Evolutionary conservation across 2,888 invertebrate species (phyloP), one percentile per base, ranked within the genome.

Genomic region (Odontocerum albicorne): DNA sequence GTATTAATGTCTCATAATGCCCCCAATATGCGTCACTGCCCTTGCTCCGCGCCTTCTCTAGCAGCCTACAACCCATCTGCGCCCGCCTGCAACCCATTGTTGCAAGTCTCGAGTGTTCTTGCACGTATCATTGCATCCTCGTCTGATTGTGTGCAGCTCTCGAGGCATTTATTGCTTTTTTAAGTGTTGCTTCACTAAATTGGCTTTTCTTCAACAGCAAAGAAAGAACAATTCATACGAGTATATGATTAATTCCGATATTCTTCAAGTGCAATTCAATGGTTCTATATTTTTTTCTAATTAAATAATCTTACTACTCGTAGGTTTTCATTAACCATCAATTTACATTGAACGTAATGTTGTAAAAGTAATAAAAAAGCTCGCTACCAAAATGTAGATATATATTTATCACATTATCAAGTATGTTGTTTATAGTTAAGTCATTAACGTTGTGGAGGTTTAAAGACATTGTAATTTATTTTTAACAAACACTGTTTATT

Each of bases 101-200:
- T n/a, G 19, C 8, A 32, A 44, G 31, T 44, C 44, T 56, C 47
- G 53, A 57, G 57, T 52, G 49, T 57, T 57, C 57, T 57, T 57
- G 45, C 57, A 45, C 57, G 53, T 43, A 57, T 57, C 44, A 57
- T 57, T 54, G 49, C 57, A 40, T 47, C 45, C 49, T 45, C 31
- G 40, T 44, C 47, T 36, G 35, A 52, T 43, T 50, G 50, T 35
- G 27, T 10, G 10, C 10, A 27, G 17, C 16, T 12, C 19, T 31
- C n/a, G 32, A 27, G 13, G 15, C n/a, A 17, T 42, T 57, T 52
- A 57, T 57, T 57, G 57, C 57, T 52, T 57, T 53, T 57, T 49
- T 10, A 49, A 40, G 35, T 35, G 46, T 13, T 1, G 19, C 12
- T 13, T 27, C 16, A 10, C 33, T 20, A 35, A 46, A 46, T 46